Evolutionary conservation across 1,140 invertebrate species (phyloP), one percentile per base, ranked within the genome.

Genomic region (Lycorma delicatula): DNA sequence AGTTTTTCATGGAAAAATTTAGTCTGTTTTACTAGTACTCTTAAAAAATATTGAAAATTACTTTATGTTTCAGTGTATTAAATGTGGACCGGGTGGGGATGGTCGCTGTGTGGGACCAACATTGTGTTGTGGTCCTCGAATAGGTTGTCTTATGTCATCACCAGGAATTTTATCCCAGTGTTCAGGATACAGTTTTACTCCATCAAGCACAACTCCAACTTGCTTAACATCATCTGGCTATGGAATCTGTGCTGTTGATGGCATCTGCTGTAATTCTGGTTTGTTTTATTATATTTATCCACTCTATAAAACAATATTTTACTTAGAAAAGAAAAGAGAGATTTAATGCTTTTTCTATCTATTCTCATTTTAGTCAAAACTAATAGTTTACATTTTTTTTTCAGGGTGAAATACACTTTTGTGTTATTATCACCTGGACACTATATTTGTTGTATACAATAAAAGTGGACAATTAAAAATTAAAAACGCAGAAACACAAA

Each of bases 241-340:
- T 22, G 41, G 41, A 2, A 22, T 44, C 3, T 44, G 41, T 18
- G 18, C 41, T 4, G 23, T 22, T 1, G 41, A 44, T 44, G 41
- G 41, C n/a, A 22, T 44, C 11, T 44, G 41, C 16, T 44, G 41
- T 44, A 44, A 44, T 44, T 9, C 41, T 44, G 41, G 41, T 44
- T 5, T 1, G 41, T 44, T 4, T 44, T 44, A 44, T n/a, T 2
- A 38, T 38, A 2, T 3, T n/a, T 38, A n/a, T 38, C 2, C 13
- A 38, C 13, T 18, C 36, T n/a, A 7, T 18, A 38, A 13, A 38
- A 38, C 36, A 38, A n/a, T n/a, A n/a, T n/a, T n/a, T n/a, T n/a
- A n/a, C n/a, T n/a, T n/a, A n/a, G n/a, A n/a, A n/a, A n/a, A n/a
- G n/a, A n/a, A n/a, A n/a, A n/a, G n/a, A n/a, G n/a, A n/a, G n/a